Percentiles rank a stretch among this genome's conserved stretches.
These are phyloP conservation scores for Chelmon rostratus DNA, from an alignment of 2,797 vertebrate genomes.

Conservation along the genomic window DNA sequence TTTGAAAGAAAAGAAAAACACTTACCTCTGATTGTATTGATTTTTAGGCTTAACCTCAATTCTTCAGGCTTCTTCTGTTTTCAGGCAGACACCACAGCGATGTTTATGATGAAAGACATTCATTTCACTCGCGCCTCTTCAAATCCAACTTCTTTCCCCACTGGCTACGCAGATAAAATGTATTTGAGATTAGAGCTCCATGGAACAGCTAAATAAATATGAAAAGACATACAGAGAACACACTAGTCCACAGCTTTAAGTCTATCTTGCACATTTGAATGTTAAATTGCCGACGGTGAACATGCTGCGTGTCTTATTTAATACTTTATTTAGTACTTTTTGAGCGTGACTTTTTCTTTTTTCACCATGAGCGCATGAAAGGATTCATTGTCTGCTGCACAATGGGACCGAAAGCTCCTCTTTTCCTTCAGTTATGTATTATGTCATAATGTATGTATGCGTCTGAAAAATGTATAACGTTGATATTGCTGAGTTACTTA, in stretches of 20 bases:
- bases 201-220: not conserved
- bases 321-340: not conserved
- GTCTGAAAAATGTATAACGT: not conserved
- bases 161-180: conserved; percentile 3
- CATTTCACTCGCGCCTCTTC: conserved; percentile 45
- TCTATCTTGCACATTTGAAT: not conserved
- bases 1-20: conserved; percentile 48
- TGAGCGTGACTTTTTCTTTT: conserved; percentile 3
- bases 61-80: conserved; percentile 49
- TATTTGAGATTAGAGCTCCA: not conserved
- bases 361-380: not conserved
- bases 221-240: not conserved
- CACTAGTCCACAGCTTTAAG: not conserved
- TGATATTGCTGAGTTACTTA: conserved; percentile 26
- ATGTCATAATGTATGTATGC: not conserved
- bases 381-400: not conserved
- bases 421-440: not conserved
- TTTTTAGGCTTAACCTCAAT: conserved; percentile 49
- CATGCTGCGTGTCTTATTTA: conserved; percentile 4
- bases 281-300: conserved; percentile 4
- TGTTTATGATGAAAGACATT: conserved; percentile 51
- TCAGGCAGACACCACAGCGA: conserved; percentile 44
- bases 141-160: not conserved
- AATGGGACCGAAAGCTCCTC: not conserved
- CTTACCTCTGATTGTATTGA: conserved; percentile 56